Evolutionary conservation across 2,888 invertebrate species (phyloP), one percentile per base, ranked within the genome.

Genomic region (Sarcophaga rosellei): DNA sequence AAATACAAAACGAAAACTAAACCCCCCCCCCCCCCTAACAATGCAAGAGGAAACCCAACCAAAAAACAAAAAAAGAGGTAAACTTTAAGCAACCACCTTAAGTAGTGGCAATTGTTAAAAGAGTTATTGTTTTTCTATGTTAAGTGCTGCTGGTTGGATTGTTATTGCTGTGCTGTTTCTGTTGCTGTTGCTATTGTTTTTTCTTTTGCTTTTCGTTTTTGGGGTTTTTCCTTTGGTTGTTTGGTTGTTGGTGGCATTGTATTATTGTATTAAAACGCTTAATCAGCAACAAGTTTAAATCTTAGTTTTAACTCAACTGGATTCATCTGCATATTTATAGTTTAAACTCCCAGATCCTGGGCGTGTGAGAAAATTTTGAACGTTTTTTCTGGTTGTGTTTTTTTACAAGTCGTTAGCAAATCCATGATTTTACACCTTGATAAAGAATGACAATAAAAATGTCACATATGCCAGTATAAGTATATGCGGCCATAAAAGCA

Each of bases 41-140:
- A 10, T 35, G 35, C 10, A 35, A 35, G 35, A 10, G 35, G 35
- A 35, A 35, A 35, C 35, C 53, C 15, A 70, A 44, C 23, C 23
- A 8, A 73, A 76, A 69, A 73, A 84, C 74, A 76, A 78, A 62
- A 85, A 47, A 20, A 65, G 59, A 21, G 68, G 61, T 62, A 47
- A 77, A 70, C 77, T 81, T 17, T 81, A 72, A 81, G 84, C 81
- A 81, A 81, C 68, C 78, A 86, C 86, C 86, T 86, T 81, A 86
- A 86, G 65, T 88, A 87, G 84, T 86, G 77, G 83, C 69, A 88
- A 88, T 87, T 69, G 81, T 80, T 85, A 76, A 84, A 87, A 84
- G 85, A 80, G 75, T 83, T 69, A 80, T 86, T 86, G 84, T 86
- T 84, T 86, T 86, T 77, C 70, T 76, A 85, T 82, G 87, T 72